Evolutionary conservation across 2,888 invertebrate genomes (phyloP), one percentile per base, ranked within the genome.

Genomic region (Chesias legatella): DNA sequence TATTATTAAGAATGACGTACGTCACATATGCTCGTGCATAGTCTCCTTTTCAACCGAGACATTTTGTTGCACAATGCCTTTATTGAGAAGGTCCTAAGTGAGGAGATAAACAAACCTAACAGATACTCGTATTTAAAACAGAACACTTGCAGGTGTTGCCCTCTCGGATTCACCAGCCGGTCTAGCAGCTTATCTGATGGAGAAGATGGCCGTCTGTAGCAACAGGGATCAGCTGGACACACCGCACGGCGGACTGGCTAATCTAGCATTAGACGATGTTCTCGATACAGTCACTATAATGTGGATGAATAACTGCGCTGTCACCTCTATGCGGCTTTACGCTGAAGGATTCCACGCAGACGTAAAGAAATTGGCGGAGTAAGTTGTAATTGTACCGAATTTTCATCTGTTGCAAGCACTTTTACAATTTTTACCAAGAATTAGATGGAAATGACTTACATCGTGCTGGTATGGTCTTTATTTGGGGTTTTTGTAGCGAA

Each of bases 181-280:
- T 0, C 76, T 98, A 51, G 96, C 97, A 1, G 94, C 94, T 0
- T 98, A 97, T 62, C 91, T 96, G 28, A 80, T 98, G 52, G 98
- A 98, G 67, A 98, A 98, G 79, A 96, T 97, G 73, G 91, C 86
- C 66, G 91, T 63, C 39, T 94, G 79, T 92, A 94, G 79, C 81
- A 94, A 82, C 80, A 92, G 62, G 2, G 72, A 86, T 4, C 89
- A 90, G 58, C 73, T 86, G 10, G 60, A 89, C 10, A 83, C 90
- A 0, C 73, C 80, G 0, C 93, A 94, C 63, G 94, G 94, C 0
- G 94, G 93, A 3, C 69, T 95, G 0, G 85, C 86, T 0, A 88
- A 85, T 24, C 90, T 93, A 51, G 88, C 91, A 0, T 60, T 93
- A 33, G 93, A 94, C 49, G 93, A 94, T 49, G 83, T 96, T 5